Evolutionary conservation across 2,888 invertebrate species (phyloP).

Genomic region (Drosophila greeni): DNA sequence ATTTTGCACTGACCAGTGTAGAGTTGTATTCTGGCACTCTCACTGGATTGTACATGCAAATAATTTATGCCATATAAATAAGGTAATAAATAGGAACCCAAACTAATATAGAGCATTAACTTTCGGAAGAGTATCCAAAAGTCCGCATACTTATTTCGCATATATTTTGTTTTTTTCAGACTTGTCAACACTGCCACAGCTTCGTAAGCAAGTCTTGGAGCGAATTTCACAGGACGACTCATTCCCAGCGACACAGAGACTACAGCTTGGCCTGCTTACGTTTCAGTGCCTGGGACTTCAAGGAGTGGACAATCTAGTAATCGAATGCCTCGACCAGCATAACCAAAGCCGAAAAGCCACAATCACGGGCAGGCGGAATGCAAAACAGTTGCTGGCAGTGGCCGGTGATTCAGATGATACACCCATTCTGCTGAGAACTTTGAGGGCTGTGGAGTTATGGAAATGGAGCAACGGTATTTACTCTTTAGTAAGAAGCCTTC

Average conservation of each 20-base stretch:
- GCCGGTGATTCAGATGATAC: constrained; percentile 6
- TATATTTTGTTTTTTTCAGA: constrained; percentile 30
- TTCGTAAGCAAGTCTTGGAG: constrained; percentile 15
- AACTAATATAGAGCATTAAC: not conserved
- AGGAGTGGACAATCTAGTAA: constrained; percentile 16
- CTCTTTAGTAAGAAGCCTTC: constrained; percentile 24
- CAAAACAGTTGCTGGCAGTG: constrained; percentile 56
- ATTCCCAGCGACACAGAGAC: not conserved
- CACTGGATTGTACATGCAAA: too few relatives aligned
- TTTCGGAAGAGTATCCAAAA: constrained; percentile 12
- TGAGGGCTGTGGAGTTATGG: constrained; percentile 56
- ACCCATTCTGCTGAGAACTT: constrained; percentile 29
- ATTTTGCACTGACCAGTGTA: not conserved
- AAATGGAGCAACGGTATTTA: constrained; percentile 45
- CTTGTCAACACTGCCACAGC: constrained; percentile 15
- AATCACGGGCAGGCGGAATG: constrained; percentile 18
- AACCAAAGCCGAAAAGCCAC: constrained; percentile 3
- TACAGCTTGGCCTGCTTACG: constrained; percentile 4
- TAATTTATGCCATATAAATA: not conserved
- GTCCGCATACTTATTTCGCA: not conserved
- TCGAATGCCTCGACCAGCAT: constrained; percentile 33
- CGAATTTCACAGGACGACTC: not conserved
- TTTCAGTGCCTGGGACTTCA: constrained; percentile 18
- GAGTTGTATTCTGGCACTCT: not conserved
- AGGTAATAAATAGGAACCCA: not conserved